Evolutionary conservation across 2,797 vertebrate genomes (phyloP), one percentile per base, ranked within the genome.

Genomic region (Microcaecilia unicolor): DNA sequence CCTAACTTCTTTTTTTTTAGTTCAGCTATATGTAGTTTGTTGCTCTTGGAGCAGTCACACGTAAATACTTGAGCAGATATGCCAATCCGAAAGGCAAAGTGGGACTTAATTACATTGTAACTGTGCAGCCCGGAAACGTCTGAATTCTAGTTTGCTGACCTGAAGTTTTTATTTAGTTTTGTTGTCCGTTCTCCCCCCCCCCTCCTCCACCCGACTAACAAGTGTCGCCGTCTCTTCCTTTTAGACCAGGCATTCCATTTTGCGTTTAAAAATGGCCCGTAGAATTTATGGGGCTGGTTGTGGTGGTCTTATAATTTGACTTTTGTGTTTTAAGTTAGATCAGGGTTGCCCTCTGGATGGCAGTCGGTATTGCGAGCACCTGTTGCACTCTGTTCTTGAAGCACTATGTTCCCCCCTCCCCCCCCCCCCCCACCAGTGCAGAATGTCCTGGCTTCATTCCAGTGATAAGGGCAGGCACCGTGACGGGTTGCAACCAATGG

Each of bases 321-420:
- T n/a, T n/a, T n/a, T n/a, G n/a, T n/a, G n/a, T n/a, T n/a, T n/a
- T n/a, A n/a, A n/a, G n/a, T n/a, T n/a, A n/a, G n/a, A n/a, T n/a
- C n/a, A n/a, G n/a, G n/a, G 18, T 13, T 19, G 31, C 31, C 7
- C 16, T n/a, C 7, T 3, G 19, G 70, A 66, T 52, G 60, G 74
- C 75, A 70, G 74, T 81, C 81, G 81, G 79, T 70, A 64, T 60
- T 24, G 63, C 45, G 61, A 75, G 72, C 83, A 90, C 87, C 88
- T 92, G 87, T 86, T 87, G 77, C 75, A 72, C 77, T 78, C 65
- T 67, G 58, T 49, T 67, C 33, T 70, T 74, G 50, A 49, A 31
- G 32, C 46, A 52, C 68, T 61, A 44, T n/a, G n/a, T n/a, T n/a
- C n/a, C n/a, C n/a, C n/a, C n/a, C n/a, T n/a, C n/a, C n/a, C n/a